Percentiles rank a stretch among this genome's conserved stretches.
These are phyloP conservation scores for Anarrhichthys ocellatus DNA, from an alignment of 2,113 vertebrate species.

Conservation along the genomic window DNA sequence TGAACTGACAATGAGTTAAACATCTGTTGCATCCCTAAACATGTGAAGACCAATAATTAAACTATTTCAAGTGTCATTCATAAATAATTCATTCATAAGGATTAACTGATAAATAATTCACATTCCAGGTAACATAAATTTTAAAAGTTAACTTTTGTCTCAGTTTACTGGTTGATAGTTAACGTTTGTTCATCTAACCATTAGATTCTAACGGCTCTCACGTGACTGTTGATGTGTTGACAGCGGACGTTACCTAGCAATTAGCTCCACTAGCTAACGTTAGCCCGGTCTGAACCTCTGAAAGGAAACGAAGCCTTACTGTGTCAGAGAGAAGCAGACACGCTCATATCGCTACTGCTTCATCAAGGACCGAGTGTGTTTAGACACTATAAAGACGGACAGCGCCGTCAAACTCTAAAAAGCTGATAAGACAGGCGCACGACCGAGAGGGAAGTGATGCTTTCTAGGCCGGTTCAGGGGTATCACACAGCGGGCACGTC, in stretches of 20 bases:
- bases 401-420: neutral
- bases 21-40: neutral
- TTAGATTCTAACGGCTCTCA: neutral
- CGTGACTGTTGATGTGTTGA: slow-evolving; percentile 12
- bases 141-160: neutral
- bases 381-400: neutral
- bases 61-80: neutral
- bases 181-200: too few species aligned
- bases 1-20: neutral
- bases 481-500: neutral
- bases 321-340: slow-evolving; percentile 18
- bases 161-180: neutral
- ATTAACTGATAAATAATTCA: neutral
- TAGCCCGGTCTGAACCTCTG: neutral
- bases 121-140: neutral
- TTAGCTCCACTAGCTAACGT: slow-evolving; percentile 30
- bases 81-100: neutral
- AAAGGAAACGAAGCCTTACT: slow-evolving; percentile 42
- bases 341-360: neutral
- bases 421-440: neutral
- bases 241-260: slow-evolving; percentile 48
- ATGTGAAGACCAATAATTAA: neutral
- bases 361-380: neutral
- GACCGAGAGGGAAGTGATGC: slow-evolving; percentile 8
- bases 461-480: neutral